Evolutionary conservation across 2,888 invertebrate species (phyloP).

Genomic region (Mimachlamys varia): DNA sequence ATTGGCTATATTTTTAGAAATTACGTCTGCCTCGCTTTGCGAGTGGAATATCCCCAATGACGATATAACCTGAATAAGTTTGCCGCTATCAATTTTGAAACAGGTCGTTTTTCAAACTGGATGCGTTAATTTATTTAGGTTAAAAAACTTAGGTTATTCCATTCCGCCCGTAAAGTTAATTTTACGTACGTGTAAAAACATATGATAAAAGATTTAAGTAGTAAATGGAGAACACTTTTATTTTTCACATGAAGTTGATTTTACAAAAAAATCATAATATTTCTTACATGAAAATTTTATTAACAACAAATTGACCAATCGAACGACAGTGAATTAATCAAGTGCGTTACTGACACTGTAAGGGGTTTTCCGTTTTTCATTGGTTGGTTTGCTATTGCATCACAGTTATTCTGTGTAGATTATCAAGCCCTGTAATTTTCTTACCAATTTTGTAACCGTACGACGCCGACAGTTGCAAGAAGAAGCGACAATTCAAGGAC

Average conservation of each 20-base stretch:
- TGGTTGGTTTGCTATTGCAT: slow-evolving; percentile 45
- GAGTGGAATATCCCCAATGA: slow-evolving; percentile 28
- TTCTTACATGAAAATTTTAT: neutral
- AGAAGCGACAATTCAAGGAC: neutral
- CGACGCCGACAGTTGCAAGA: neutral
- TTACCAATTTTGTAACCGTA: neutral
- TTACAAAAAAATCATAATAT: neutral
- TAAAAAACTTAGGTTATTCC: neutral
- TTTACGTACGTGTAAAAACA: neutral
- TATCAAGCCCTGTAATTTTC: slow-evolving; percentile 17
- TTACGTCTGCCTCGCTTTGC: slow-evolving; percentile 7
- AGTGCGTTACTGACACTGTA: neutral
- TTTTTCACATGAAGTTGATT: neutral
- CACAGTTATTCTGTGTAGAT: slow-evolving; percentile 42
- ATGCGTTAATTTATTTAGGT: slow-evolving; percentile 2
- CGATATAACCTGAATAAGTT: neutral
- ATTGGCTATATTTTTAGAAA: slow-evolving; percentile 36
- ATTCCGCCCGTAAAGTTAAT: neutral
- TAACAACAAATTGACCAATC: neutral
- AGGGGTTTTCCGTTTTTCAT: slow-evolving; percentile 42
- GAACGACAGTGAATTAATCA: neutral
- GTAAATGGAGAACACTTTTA: neutral
- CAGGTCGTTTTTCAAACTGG: neutral
- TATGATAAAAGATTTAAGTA: neutral
- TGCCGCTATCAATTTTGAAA: neutral